Conservation (phyloP, 2,113 vertebrate species). For the Patagioenas fasciata region DNA sequence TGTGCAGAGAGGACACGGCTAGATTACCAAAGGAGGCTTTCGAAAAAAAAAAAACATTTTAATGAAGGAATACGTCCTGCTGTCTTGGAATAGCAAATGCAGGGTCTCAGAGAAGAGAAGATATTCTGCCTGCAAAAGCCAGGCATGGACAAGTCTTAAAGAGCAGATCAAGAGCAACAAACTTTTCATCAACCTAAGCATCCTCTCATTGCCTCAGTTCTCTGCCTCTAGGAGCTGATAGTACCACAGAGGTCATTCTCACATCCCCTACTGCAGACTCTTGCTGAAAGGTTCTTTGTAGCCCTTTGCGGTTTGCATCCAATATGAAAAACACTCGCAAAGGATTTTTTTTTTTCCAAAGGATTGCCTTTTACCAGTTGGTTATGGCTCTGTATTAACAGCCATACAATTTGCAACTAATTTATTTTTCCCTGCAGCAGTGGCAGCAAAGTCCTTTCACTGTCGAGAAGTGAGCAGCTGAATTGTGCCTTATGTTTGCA, state of each 20-base stretch:
- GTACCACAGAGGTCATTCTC: background rate
- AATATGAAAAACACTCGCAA: background rate
- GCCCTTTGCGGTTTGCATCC: background rate
- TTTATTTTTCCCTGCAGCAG: slow-evolving; percentile 45
- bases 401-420: slow-evolving; percentile 43
- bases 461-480: slow-evolving; percentile 34
- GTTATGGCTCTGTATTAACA: slow-evolving; percentile 58
- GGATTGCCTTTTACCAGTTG: slow-evolving; percentile 25
- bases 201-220: background rate
- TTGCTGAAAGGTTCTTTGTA: background rate
- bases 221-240: background rate
- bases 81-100: background rate
- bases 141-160: background rate
- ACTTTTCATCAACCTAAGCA: background rate
- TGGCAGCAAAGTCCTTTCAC: background rate
- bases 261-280: background rate
- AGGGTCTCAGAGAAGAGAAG: background rate
- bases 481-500: slow-evolving; percentile 51
- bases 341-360: background rate
- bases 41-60: background rate
- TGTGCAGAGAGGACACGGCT: background rate
- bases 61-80: background rate
- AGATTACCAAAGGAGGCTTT: background rate
- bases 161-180: background rate
- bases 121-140: background rate